Base-by-base conservation (phyloP, 1,140 invertebrate genomes). In the Diachasma alloeum region DNA sequence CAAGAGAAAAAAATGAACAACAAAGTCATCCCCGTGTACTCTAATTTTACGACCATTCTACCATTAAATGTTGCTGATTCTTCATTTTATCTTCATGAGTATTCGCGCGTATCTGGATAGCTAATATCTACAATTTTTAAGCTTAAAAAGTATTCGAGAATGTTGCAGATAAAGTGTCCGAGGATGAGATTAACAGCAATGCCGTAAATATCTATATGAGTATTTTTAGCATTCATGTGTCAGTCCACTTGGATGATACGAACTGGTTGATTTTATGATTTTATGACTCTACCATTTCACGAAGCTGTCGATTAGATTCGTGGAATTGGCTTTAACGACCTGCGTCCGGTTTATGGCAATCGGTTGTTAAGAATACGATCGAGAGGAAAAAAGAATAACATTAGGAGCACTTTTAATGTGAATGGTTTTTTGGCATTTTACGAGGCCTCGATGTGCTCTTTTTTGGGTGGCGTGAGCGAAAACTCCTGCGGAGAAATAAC, bases 301-400 rank as follows among this genome's bases (percentile, higher is more conserved):
- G 87, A 86, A 89, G 85, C 84, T 88, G 88, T 89, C 88, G 87
- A 89, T 89, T 89, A 87, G 87, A 87, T 87, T 87, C 80, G 80
- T 76, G 76, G 79, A 80, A 72, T 73, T 74, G 74, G 78, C 79
- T 84, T 85, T 82, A 83, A 81, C 73, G 67, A 66, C 59, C 59
- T 56, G 59, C 59, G 59, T 66, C 24, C 59, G 59, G 59, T 66
- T 66, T 66, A 66, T 66, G 59, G 26, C 59, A 66, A 39, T 76
- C 79, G 74, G 66, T 74, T 46, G 44, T 48, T 56, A 19, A 56
- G 48, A 19, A 56, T 56, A 56, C 48, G 1, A 17, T 17, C n/a
- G 15, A 56, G n/a, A 56, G 0, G n/a, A 56, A 22, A 56, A 56
- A 22, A 22, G 6, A 56, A 56, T 8, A 48, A 48, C n/a, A 56